phyloP scores from a whole-genome alignment of 2,113 vertebrate genomes.

The Zapornia atra region DNA sequence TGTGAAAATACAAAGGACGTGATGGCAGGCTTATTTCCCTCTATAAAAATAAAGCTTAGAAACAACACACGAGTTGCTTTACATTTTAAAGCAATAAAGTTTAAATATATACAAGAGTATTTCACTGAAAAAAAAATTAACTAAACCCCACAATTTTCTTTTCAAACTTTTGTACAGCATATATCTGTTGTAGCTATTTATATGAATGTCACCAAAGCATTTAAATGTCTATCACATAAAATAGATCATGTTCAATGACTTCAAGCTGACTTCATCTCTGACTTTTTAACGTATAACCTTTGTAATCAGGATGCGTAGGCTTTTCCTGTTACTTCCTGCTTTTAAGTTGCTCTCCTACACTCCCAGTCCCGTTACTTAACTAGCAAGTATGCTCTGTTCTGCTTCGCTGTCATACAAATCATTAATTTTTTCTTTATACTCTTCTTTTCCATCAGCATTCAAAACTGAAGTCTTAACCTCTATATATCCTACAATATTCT shows the following conservation, averaged over 20 bases:
- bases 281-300: neutral
- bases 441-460: neutral
- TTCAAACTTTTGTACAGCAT: neutral
- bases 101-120: neutral
- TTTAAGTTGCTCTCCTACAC: neutral
- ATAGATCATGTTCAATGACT: neutral
- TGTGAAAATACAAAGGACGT: constrained; percentile 55
- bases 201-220: neutral
- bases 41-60: neutral
- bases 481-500: neutral
- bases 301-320: neutral
- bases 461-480: neutral
- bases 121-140: neutral
- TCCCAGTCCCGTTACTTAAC: neutral
- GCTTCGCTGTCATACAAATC: neutral
- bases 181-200: neutral
- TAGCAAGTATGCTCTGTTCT: neutral
- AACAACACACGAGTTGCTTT: neutral
- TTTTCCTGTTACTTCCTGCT: neutral
- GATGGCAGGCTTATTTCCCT: neutral
- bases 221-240: neutral
- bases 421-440: neutral
- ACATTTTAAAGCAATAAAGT: neutral
- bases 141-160: accelerated
- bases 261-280: neutral